Evolutionary conservation across 2,797 vertebrate genomes (phyloP), one percentile per base, ranked within the genome.

Genomic region (Megalops cyprinoides): DNA sequence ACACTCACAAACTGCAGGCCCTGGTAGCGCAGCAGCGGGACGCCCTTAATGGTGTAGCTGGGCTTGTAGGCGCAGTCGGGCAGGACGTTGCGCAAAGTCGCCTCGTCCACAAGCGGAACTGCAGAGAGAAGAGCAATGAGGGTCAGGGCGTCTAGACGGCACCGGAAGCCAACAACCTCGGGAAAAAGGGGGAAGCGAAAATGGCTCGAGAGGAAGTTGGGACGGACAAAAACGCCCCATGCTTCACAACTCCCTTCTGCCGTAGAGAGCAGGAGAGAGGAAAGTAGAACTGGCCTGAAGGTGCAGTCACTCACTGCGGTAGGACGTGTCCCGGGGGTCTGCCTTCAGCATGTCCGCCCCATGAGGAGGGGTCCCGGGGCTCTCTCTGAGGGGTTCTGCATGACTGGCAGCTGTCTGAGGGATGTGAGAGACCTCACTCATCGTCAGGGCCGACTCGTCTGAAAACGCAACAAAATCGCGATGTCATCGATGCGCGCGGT

Each of bases 1-100:
- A 60, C 20, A 96, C 98, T 92, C 95, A 99, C 98, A 87, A 97
- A 98, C 81, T 96, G 94, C 58, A 99, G 93, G 18, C 98, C 98
- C 87, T 99, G 96, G 88, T 99, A 99, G 79, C 97, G 97, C 12
- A 88, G 82, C 76, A 99, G 89, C 12, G 91, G 93, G 1, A 94
- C 93, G 82, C 95, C 95, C 76, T 92, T 96, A 83, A 98, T 93
- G 42, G 94, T 91, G 87, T 99, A 99, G 92, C 94, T 98, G 88
- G 98, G 97, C 48, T 92, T 95, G 92, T 99, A 99, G 0, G 80
- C 84, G 85, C 97, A 99, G 79, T 95, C 93, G 0, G 97, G 96
- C 82, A 99, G 89, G 74, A 97, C 88, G 0, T 88, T 91, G 58
- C 48, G 91, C 42, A 99, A 88, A 2, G 78, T 92, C 25, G 87